phyloP scores from a whole-genome alignment of 2,888 invertebrate genomes.

The Euplagia quadripunctaria region DNA sequence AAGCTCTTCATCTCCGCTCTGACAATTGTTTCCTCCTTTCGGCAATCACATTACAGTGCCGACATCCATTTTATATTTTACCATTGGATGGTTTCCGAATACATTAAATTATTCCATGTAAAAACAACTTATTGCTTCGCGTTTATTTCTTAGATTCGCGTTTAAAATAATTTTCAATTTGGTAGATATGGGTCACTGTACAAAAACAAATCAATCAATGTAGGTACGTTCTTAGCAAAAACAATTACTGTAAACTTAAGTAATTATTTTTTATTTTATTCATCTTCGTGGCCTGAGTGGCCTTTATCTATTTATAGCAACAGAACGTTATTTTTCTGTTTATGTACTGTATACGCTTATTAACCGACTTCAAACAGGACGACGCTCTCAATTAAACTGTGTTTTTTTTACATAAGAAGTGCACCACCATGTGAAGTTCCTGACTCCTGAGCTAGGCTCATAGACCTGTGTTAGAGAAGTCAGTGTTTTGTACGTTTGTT shows the following conservation, averaged over 20 bases:
- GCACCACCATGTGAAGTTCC: no score
- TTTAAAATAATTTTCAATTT: neutral
- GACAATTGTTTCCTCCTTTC: conserved; percentile 60
- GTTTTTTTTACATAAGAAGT: no score
- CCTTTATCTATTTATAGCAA: neutral
- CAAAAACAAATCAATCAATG: no score
- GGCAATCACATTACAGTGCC: conserved; percentile 37
- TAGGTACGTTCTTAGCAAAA: no score
- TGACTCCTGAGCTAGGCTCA: no score
- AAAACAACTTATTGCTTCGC: neutral
- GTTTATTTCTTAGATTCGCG: no score
- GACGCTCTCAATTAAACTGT: no score
- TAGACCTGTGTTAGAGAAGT: no score
- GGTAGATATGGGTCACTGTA: no score
- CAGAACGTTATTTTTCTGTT: neutral
- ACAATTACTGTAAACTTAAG: neutral
- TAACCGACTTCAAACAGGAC: no score
- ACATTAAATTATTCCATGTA: neutral
- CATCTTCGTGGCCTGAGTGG: neutral
- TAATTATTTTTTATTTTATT: neutral
- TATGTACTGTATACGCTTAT: no score
- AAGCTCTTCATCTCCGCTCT: conserved; percentile 60
- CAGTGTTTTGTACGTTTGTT: no score
- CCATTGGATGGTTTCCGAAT: neutral
- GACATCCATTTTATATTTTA: conserved; percentile 10